Percentiles rank a stretch among this genome's conserved stretches.
phyloP scores from a whole-genome alignment of 2,888 invertebrate species.

The Agriopis marginaria region DNA sequence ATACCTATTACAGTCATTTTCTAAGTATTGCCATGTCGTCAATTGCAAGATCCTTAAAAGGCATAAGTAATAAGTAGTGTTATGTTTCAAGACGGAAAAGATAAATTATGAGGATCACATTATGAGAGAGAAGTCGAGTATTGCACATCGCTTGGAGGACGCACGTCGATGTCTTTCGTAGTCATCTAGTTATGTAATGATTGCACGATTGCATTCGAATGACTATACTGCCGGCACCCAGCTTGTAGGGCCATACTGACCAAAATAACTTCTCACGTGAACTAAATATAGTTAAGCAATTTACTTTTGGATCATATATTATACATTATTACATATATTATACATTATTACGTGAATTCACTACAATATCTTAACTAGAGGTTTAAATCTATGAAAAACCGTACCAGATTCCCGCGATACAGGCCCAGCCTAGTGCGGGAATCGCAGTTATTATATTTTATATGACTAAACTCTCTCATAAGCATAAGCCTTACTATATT shows the following conservation, averaged over 20 bases:
- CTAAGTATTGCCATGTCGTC: conserved; percentile 1
- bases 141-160: conserved; percentile 42
- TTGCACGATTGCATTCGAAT: conserved; percentile 18
- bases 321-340: too few relatives aligned
- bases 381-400: too few relatives aligned
- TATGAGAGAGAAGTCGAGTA: conserved; percentile 26
- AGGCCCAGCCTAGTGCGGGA: too few relatives aligned
- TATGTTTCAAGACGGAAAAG: conserved; percentile 29
- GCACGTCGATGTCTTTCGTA: conserved; percentile 42
- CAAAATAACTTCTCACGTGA: background rate
- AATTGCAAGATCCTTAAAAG: background rate
- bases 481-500: too few relatives aligned
- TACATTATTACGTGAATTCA: too few relatives aligned
- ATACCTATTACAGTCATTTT: background rate
- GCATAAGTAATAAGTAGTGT: background rate
- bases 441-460: too few relatives aligned
- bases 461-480: too few relatives aligned
- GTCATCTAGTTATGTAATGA: conserved; percentile 34
- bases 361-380: too few relatives aligned
- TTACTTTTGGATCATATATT: too few relatives aligned
- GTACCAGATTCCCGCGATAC: too few relatives aligned
- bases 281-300: background rate
- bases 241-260: background rate
- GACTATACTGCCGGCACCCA: background rate
- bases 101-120: conserved; percentile 21